Evolutionary conservation across 2,113 vertebrate genomes (phyloP).

Genomic region (Numida meleagris): DNA sequence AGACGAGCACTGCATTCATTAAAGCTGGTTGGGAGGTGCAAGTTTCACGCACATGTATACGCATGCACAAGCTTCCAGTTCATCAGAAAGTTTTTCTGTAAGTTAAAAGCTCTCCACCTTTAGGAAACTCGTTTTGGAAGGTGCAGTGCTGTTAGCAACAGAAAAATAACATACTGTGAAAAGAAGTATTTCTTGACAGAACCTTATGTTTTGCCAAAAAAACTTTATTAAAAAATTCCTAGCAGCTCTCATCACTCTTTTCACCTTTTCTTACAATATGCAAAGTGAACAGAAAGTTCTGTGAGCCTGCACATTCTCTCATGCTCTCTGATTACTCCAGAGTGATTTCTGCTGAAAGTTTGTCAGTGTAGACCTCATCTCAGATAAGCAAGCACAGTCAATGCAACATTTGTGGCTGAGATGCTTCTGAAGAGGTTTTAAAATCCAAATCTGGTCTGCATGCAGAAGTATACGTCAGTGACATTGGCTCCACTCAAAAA

Average conservation of each 20-base stretch:
- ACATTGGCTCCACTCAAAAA: neutral
- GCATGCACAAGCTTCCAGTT: neutral
- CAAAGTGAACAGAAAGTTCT: neutral
- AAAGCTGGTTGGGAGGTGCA: neutral
- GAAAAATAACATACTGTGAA: neutral
- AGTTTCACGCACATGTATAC: neutral
- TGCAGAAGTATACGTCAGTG: neutral
- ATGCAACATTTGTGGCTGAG: neutral
- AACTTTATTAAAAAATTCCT: slow-evolving; percentile 32
- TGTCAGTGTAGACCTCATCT: neutral
- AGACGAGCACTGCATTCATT: neutral
- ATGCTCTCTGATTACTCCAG: neutral
- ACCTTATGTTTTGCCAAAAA: neutral
- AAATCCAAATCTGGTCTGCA: neutral
- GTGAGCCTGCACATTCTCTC: neutral
- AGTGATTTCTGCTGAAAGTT: neutral
- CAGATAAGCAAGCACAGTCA: neutral
- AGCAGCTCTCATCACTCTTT: neutral
- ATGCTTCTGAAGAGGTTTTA: neutral
- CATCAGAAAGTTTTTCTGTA: neutral
- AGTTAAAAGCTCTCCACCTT: neutral
- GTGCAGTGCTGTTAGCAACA: neutral
- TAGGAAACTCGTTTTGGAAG: neutral
- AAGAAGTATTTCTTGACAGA: neutral
- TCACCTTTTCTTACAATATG: neutral